Base-by-base conservation (phyloP, 2,113 vertebrate genomes). In the Dasyornis broadbenti region DNA sequence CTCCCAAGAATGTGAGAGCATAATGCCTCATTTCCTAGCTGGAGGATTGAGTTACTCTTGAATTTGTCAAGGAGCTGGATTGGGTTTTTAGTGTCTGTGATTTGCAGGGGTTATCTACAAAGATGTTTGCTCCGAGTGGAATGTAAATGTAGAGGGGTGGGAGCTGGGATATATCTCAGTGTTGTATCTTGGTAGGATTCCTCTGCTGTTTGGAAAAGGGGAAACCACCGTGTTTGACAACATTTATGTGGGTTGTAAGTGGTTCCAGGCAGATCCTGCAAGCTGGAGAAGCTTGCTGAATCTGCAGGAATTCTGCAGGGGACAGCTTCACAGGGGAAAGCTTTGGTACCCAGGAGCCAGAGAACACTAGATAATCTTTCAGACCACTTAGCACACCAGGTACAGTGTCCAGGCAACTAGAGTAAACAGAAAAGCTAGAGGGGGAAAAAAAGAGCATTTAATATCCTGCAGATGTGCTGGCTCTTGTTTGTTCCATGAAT, bases 401-500 rank as follows among this genome's bases (percentile, higher is more conserved):
- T 81, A 50, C 35, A 42, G 65, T 2, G 5, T 77, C 79, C 39
- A 66, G 78, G 85, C 87, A 90, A 77, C 73, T 53, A 21, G 7
- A 90, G 14, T 23, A 63, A 89, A 35, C 31, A 11, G 66, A 66
- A 93, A 86, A 86, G 39, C 64, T 68, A 20, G 30, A 68, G 21
- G 16, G 18, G 2, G 1, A 1, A 2, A 2, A 13, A 40, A 44
- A 42, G 20, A 40, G n/a, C 22, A 16, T 82, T 90, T 89, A 93
- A 93, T 89, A n/a, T 63, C 72, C 72, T 90, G 40, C 90, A 96
- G 85, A 96, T 92, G 92, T 86, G 71, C 82, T 94, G 89, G 83
- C 83, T 70, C 39, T 61, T 84, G 83, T 63, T 76, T 81, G 30
- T 57, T 84, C 17, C 31, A 3, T 44, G 54, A 91, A 82, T 95